A percentile compares a stretch with the other conserved stretches of the same genome.
phyloP scores from a whole-genome alignment of 2,797 vertebrate species.

The Acipenser ruthenus region DNA sequence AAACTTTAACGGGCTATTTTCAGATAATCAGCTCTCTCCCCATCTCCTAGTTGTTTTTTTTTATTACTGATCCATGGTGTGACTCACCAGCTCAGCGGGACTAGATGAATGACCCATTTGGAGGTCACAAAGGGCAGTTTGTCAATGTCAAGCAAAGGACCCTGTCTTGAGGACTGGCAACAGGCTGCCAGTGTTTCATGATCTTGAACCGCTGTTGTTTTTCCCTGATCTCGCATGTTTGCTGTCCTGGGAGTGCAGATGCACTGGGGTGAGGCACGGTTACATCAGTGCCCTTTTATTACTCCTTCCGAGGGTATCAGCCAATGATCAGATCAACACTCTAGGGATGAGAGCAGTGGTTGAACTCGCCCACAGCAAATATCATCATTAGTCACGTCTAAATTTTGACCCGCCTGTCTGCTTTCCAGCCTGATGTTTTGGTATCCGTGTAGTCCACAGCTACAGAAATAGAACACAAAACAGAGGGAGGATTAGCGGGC shows the following conservation, averaged over 20 bases:
- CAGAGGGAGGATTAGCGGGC: conserved; percentile 24
- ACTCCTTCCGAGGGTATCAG: conserved; percentile 8
- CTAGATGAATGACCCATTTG: not conserved
- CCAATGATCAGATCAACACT: conserved; percentile 42
- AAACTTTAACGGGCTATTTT: conserved; percentile 14
- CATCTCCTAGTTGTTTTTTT: not conserved
- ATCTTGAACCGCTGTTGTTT: conserved; percentile 21
- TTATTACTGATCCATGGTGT: not conserved
- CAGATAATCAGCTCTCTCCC: conserved; percentile 6
- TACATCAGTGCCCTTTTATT: conserved; percentile 20
- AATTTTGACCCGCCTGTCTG: conserved; percentile 48
- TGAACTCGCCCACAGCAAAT: conserved; percentile 40
- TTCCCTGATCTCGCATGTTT: conserved; percentile 17
- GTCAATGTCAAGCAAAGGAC: conserved; percentile 1
- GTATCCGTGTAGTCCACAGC: conserved; percentile 46
- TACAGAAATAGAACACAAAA: conserved; percentile 68
- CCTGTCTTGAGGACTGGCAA: conserved; percentile 20
- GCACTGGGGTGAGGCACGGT: not conserved
- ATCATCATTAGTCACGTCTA: conserved; percentile 50
- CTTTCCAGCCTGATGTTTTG: conserved; percentile 40
- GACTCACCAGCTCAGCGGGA: not conserved
- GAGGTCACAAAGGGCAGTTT: not conserved
- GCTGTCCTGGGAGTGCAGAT: conserved; percentile 1
- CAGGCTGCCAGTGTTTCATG: conserved; percentile 10
- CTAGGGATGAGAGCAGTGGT: conserved; percentile 34